phyloP scores from a whole-genome alignment of 2,888 invertebrate species.

The Drosophila nr. perissopoda region DNA sequence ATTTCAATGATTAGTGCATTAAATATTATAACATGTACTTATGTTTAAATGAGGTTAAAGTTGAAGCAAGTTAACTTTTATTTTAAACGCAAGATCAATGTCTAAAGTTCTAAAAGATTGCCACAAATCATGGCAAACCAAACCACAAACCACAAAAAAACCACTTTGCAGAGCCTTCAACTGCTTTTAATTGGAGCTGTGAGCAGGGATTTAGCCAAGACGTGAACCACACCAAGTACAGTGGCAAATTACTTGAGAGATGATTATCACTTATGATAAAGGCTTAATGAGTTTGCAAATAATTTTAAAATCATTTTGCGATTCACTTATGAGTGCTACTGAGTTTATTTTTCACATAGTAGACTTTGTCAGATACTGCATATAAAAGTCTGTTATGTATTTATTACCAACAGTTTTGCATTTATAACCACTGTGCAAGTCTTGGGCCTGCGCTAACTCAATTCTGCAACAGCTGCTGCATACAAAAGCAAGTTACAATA shows the following conservation, averaged over 20 bases:
- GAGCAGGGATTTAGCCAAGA: slow-evolving; percentile 15
- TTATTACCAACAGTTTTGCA: neutral
- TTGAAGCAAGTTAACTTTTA: slow-evolving; percentile 1
- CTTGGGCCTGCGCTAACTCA: slow-evolving; percentile 7
- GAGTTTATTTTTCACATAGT: neutral
- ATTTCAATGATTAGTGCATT: slow-evolving; percentile 23
- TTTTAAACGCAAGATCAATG: slow-evolving; percentile 56
- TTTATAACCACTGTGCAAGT: slow-evolving; percentile 14
- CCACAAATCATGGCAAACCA: slow-evolving; percentile 31
- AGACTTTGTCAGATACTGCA: neutral
- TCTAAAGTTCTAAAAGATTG: slow-evolving; percentile 23
- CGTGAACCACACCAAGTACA: slow-evolving; percentile 14
- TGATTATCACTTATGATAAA: neutral
- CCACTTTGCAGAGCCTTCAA: slow-evolving; percentile 47
- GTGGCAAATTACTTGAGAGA: neutral
- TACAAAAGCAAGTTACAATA: slow-evolving; percentile 18
- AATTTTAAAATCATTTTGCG: neutral
- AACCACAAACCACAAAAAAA: slow-evolving; percentile 15
- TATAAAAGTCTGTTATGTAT: neutral
- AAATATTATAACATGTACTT: neutral
- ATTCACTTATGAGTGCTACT: neutral
- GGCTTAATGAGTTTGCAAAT: neutral
- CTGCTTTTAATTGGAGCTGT: slow-evolving; percentile 29
- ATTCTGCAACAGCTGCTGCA: slow-evolving; percentile 32
- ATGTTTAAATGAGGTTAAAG: neutral